Conservation (phyloP, 1,140 invertebrate species). For the Drosophila littoralis region DNA sequence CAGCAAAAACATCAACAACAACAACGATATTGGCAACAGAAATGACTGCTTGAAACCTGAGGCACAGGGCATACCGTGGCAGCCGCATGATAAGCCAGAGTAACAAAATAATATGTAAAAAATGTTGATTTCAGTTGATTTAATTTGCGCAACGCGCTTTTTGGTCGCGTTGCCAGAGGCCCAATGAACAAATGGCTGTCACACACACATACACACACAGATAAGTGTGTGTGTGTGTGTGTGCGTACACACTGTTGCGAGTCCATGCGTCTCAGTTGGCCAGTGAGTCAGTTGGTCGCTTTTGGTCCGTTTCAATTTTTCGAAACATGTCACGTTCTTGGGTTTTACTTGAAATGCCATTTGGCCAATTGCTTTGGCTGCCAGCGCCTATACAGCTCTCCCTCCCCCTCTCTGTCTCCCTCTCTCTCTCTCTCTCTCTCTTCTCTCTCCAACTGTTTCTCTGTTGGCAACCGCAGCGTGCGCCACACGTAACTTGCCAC, state of each 20-base stretch:
- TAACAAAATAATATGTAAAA: constrained; percentile 9
- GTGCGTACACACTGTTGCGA: neutral
- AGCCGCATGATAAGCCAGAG: neutral
- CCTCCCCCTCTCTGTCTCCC: too few species aligned
- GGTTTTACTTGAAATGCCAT: constrained; percentile 75
- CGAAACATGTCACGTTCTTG: constrained; percentile 72
- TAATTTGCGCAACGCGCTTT: constrained; percentile 33
- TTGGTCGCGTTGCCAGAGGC: constrained; percentile 33
- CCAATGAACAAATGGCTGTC: constrained; percentile 27
- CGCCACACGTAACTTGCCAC: neutral
- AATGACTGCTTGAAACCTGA: constrained; percentile 20
- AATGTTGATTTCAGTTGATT: constrained; percentile 48
- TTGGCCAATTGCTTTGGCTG: constrained; percentile 69
- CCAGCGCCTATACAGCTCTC: constrained; percentile 5
- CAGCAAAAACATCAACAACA: neutral
- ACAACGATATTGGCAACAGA: neutral
- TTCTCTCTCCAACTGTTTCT: neutral
- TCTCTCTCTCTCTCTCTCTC: neutral
- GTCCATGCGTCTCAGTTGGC: constrained; percentile 54
- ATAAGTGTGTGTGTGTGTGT: neutral
- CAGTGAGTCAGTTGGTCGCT: constrained; percentile 2
- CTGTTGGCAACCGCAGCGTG: neutral
- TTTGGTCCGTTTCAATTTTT: constrained; percentile 26
- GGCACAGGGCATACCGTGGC: neutral
- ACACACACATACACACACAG: neutral